Evolutionary conservation across 2,113 vertebrate species (phyloP), one percentile per base, ranked within the genome.

Genomic region (Gambusia holbrooki): DNA sequence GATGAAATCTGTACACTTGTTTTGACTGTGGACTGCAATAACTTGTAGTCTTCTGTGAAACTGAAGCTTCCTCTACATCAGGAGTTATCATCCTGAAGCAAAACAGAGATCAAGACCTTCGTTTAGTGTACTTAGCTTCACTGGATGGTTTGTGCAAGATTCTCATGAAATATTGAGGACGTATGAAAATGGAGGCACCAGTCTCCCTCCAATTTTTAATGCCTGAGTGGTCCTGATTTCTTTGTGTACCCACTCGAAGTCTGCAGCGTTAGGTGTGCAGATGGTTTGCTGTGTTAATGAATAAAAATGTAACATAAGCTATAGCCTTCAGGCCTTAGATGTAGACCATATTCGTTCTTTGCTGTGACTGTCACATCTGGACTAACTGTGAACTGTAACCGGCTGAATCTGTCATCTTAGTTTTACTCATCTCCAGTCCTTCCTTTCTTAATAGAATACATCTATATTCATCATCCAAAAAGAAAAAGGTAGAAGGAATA

Each of bases 161-260:
- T 58, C 67, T 91, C 88, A 92, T 94, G 12, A 93, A 93, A 91
- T 89, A 92, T 93, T 92, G 80, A 94, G 79, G 63, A 48, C 71
- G 66, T 27, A 30, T 77, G 80, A 84, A 92, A 88, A 92, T 86
- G 84, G 82, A 90, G 72, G 89, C 77, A 69, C 45, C 27, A 33
- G 64, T 62, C 82, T 62, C 33, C 29, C 71, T 73, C 68, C 33
- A 35, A 58, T 74, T 84, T 75, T 40, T 66, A 66, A 87, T 6
- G 76, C 87, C 69, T 66, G 73, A 63, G 58, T 71, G 69, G 25
- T 28, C 35, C 33, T 42, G 32, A 65, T 65, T 70, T 81, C 83
- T 89, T 89, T 87, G 84, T 87, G 82, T 68, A 82, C 62, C 58
- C 76, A 58, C 42, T 30, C n/a, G 48, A 48, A 61, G 61, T 19